A percentile compares a stretch with the other conserved stretches of the same genome.
These are phyloP conservation scores for Rhynchotus rufescens DNA, from an alignment of 2,797 vertebrate species.

Conservation along the genomic window DNA sequence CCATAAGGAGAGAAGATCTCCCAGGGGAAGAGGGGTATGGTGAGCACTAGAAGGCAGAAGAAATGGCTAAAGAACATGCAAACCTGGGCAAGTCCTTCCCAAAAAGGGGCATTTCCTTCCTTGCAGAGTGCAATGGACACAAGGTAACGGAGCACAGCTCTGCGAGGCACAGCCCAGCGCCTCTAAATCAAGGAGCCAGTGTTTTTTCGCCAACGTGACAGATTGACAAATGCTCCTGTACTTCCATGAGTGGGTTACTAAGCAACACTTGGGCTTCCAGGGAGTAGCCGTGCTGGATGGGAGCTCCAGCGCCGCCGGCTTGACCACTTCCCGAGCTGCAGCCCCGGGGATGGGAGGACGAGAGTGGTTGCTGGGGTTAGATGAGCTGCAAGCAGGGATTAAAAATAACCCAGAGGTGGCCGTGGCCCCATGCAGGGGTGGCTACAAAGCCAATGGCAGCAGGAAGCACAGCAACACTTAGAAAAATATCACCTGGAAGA, in stretches of 20 bases:
- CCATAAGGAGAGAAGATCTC: constrained; percentile 51
- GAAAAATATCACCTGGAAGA: neutral
- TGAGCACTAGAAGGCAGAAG: constrained; percentile 17
- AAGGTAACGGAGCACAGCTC: constrained; percentile 59
- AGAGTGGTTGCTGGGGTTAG: neutral
- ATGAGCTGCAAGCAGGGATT: neutral
- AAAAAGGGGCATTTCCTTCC: neutral
- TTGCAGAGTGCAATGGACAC: constrained; percentile 6
- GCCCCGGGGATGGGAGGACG: neutral
- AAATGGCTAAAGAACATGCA: neutral
- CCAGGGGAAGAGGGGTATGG: constrained; percentile 7
- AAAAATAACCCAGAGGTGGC: neutral
- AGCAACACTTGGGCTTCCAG: constrained; percentile 73
- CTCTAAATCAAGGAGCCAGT: constrained; percentile 67
- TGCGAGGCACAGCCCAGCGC: constrained; percentile 25
- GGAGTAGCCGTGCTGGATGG: constrained; percentile 59
- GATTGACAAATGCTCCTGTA: constrained; percentile 73
- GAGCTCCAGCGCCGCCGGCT: constrained; percentile 42
- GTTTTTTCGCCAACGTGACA: constrained; percentile 56
- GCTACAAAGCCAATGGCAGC: neutral
- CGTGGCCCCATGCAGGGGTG: neutral
- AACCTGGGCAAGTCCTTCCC: constrained; percentile 11
- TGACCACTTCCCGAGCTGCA: constrained; percentile 62
- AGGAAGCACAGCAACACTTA: fast-evolving
- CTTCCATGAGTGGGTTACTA: constrained; percentile 72